Percentiles rank a stretch among this genome's conserved stretches.
Conservation (phyloP, 1,140 invertebrate species). For the Conopomorpha cramerella region DNA sequence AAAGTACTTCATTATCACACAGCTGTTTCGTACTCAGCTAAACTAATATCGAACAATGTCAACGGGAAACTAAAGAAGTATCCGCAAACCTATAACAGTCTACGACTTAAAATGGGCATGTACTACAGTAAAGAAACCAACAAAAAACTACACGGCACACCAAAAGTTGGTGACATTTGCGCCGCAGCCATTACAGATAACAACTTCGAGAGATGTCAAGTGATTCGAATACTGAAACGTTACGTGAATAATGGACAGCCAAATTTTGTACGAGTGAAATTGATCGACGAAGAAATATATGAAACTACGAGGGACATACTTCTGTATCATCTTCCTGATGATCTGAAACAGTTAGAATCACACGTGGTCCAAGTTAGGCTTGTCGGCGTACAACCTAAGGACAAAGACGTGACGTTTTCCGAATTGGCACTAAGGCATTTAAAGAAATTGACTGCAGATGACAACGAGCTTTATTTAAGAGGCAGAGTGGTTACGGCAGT, state of each 20-base stretch:
- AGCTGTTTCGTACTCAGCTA: slow-evolving; percentile 27
- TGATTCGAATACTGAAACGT: slow-evolving; percentile 27
- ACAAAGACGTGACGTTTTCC: slow-evolving; percentile 39
- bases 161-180: slow-evolving; percentile 39
- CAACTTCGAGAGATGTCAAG: slow-evolving; percentile 35
- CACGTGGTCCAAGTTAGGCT: slow-evolving; percentile 29
- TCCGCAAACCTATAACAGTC: slow-evolving; percentile 22
- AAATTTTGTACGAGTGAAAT: slow-evolving; percentile 31
- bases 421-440: slow-evolving; percentile 20
- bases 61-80: slow-evolving; percentile 21
- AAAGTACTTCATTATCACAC: slow-evolving; percentile 37
- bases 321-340: slow-evolving; percentile 39
- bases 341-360: slow-evolving; percentile 29
- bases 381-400: slow-evolving; percentile 35
- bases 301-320: slow-evolving; percentile 23
- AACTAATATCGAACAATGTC: slow-evolving; percentile 20
- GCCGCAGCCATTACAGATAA: slow-evolving; percentile 26
- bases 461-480: slow-evolving; percentile 29
- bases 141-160: slow-evolving; percentile 25
- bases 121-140: slow-evolving; percentile 33
- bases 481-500: slow-evolving; percentile 27
- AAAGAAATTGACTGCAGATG: slow-evolving; percentile 20
- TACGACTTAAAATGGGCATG: slow-evolving; percentile 40
- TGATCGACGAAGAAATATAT: slow-evolving; percentile 40
- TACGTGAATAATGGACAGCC: slow-evolving; percentile 19